phyloP scores from a whole-genome alignment of 2,113 vertebrate species.

The Ceuthmochares aereus region DNA sequence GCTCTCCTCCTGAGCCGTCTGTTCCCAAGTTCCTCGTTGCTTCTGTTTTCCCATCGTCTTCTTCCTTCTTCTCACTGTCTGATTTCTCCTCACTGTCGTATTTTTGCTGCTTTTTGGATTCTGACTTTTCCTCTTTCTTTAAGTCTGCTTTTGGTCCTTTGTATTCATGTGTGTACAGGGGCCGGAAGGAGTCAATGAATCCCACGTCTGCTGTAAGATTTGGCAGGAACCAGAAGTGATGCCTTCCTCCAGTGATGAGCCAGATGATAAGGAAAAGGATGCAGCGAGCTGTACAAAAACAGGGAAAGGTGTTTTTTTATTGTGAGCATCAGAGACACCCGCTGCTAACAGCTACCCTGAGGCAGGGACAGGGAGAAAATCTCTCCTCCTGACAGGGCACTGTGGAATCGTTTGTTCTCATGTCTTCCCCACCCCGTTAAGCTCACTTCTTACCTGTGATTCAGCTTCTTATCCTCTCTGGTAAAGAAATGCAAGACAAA shows the following conservation, averaged over 20 bases:
- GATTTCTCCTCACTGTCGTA: conserved; percentile 94
- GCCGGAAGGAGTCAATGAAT: conserved; percentile 98
- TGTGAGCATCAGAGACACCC: neutral
- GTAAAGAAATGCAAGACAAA: neutral
- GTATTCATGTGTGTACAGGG: conserved; percentile 98
- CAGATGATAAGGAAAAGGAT: conserved; percentile 98
- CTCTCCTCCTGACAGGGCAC: too few relatives aligned
- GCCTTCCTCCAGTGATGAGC: conserved; percentile 95
- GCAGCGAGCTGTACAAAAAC: conserved; percentile 86
- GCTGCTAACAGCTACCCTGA: neutral
- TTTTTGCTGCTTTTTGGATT: conserved; percentile 85
- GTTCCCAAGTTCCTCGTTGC: conserved; percentile 69
- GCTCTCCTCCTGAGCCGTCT: conserved; percentile 81
- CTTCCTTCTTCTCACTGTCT: conserved; percentile 94
- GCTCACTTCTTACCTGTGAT: accelerated
- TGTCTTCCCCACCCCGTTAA: accelerated
- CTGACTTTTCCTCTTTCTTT: conserved; percentile 90
- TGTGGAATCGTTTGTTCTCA: neutral
- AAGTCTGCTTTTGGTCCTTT: conserved; percentile 89
- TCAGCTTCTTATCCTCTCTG: neutral
- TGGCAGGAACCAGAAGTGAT: conserved; percentile 99
- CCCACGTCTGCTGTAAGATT: conserved; percentile 97
- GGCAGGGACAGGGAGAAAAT: neutral
- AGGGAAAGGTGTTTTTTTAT: neutral
- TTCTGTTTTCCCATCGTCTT: conserved; percentile 85